phyloP scores from a whole-genome alignment of 2,113 vertebrate genomes.

The Xyrauchen texanus region DNA sequence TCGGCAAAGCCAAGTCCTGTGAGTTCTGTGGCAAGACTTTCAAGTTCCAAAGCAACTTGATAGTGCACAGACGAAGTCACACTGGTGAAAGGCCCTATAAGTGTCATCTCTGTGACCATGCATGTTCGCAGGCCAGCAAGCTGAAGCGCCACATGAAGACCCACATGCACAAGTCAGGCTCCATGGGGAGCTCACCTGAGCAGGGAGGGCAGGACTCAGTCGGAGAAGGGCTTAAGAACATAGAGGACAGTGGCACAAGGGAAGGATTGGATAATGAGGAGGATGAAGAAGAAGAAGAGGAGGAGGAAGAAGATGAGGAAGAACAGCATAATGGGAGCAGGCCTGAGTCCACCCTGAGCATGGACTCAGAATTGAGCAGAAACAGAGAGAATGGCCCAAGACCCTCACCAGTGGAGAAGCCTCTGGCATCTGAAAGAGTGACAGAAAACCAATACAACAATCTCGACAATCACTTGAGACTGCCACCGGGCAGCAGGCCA shows the following conservation, averaged over 20 bases:
- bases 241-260: constrained; percentile 81
- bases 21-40: constrained; percentile 99
- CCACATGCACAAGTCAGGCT: constrained; percentile 96
- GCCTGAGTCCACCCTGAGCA: constrained; percentile 93
- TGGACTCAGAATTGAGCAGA: constrained; percentile 90
- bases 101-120: constrained; percentile 97
- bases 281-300: constrained; percentile 77
- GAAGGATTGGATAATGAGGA: constrained; percentile 88
- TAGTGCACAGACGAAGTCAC: constrained; percentile 96
- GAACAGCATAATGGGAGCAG: constrained; percentile 90
- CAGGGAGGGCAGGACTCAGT: constrained; percentile 87
- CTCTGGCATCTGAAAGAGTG: constrained; percentile 82
- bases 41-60: constrained; percentile 99
- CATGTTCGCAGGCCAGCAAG: constrained; percentile 99
- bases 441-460: constrained; percentile 89
- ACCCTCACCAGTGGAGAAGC: constrained; percentile 81
- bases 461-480: constrained; percentile 92
- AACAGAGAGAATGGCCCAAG: constrained; percentile 87
- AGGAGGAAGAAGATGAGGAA: constrained; percentile 89
- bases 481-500: constrained; percentile 71
- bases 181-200: constrained; percentile 91
- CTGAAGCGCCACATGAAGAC: constrained; percentile 99
- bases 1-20: constrained; percentile 92
- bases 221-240: constrained; percentile 86
- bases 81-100: constrained; percentile 99